phyloP scores from a whole-genome alignment of 2,113 vertebrate species.

The Coptodon bakossiorum region DNA sequence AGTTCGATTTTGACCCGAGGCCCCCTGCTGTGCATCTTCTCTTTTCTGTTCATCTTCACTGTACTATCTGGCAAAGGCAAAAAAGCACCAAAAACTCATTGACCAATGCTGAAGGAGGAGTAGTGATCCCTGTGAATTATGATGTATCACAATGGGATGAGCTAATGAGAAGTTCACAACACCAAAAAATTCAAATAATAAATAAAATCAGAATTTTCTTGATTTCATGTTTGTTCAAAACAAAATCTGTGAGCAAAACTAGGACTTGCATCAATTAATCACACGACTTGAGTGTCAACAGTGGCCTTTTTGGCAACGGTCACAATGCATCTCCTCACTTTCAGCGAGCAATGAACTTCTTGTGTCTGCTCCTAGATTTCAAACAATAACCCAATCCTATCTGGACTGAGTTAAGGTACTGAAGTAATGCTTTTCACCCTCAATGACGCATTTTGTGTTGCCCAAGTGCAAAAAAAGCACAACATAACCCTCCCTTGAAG shows the following conservation, averaged over 20 bases:
- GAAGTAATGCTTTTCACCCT: not conserved
- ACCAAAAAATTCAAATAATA: not conserved
- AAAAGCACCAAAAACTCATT: not conserved
- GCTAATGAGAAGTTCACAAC: not conserved
- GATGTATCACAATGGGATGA: not conserved
- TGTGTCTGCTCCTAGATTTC: not conserved
- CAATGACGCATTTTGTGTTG: not conserved
- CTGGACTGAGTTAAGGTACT: not conserved
- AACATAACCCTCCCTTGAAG: not conserved
- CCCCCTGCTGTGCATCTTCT: not conserved
- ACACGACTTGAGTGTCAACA: not conserved
- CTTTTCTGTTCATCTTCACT: not conserved
- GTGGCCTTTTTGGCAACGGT: not conserved
- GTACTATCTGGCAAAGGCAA: not conserved
- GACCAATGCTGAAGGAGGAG: not conserved
- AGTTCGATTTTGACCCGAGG: not conserved
- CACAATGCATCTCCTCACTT: not conserved
- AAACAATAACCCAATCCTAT: not conserved
- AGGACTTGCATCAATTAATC: not conserved
- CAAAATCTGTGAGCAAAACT: not conserved
- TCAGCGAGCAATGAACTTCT: accelerated
- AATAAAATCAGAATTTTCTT: not conserved
- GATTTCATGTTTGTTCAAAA: not conserved
- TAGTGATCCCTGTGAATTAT: not conserved
- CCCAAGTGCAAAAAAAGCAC: not conserved